Percentiles rank a stretch among this genome's conserved stretches.
These are phyloP conservation scores for Hydrochoerus hydrochaeris DNA, from an alignment of 2,113 vertebrate species.

Conservation along the genomic window DNA sequence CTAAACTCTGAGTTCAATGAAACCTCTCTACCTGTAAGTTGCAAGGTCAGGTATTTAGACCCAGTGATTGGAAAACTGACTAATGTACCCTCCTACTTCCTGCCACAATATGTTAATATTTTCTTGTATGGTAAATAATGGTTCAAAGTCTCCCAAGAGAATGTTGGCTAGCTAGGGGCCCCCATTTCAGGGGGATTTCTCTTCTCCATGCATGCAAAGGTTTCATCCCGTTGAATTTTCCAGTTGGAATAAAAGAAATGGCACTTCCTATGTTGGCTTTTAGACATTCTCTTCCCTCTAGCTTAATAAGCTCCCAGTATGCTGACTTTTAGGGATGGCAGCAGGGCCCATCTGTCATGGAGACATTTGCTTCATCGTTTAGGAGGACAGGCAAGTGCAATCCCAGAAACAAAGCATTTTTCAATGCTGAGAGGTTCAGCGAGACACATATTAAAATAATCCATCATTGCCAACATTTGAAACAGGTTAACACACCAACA, in stretches of 20 bases:
- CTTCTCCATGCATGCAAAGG: background rate
- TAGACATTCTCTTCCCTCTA: background rate
- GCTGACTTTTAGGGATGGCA: conserved; percentile 38
- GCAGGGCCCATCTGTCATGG: conserved; percentile 27
- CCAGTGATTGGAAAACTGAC: background rate
- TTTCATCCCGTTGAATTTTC: background rate
- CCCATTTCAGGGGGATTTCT: background rate
- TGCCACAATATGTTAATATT: background rate
- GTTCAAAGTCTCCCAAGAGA: background rate
- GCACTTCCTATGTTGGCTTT: background rate
- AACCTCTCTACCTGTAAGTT: background rate
- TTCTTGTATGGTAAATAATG: background rate
- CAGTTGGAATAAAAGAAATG: background rate
- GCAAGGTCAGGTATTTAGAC: background rate
- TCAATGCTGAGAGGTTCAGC: conserved; percentile 40
- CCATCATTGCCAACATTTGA: background rate
- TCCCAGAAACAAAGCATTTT: conserved; percentile 57
- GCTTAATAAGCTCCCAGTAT: conserved; percentile 15
- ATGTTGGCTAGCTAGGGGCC: background rate
- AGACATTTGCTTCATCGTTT: conserved; percentile 62
- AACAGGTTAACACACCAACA: background rate
- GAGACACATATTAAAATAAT: conserved; percentile 31
- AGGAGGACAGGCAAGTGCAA: conserved; percentile 46
- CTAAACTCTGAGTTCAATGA: background rate
- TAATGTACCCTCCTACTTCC: background rate